phyloP scores from a whole-genome alignment of 1,140 invertebrate genomes.

The Cephus cinctus region DNA sequence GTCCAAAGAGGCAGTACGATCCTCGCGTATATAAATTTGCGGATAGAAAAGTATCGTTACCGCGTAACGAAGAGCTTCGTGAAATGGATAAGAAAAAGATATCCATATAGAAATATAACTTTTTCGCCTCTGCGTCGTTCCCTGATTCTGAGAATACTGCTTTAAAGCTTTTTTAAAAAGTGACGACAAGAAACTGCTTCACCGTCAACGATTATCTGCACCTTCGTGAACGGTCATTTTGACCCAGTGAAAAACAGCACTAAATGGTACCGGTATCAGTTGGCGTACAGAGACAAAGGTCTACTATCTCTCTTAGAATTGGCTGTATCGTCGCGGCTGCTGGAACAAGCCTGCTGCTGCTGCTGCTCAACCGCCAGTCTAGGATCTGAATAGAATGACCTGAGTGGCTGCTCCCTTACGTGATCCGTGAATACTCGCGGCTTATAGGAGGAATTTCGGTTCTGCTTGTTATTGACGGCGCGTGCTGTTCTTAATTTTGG shows the following conservation, averaged over 20 bases:
- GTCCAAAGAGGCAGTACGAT: too few species aligned
- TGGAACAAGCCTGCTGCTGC: constrained; percentile 22
- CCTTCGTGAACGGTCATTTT: too few species aligned
- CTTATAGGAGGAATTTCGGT: constrained; percentile 30
- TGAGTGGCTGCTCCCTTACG: constrained; percentile 39
- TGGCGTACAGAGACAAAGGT: constrained; percentile 41
- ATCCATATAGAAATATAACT: neutral
- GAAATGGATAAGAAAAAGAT: neutral
- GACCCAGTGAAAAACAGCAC: too few species aligned
- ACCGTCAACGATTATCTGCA: too few species aligned
- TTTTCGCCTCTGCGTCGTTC: neutral
- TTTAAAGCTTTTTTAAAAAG: neutral
- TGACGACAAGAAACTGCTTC: too few species aligned
- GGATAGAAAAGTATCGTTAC: too few species aligned
- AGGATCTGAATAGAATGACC: constrained; percentile 46
- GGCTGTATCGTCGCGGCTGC: constrained; percentile 12
- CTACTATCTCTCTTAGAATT: constrained; percentile 34
- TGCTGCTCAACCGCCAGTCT: constrained; percentile 35
- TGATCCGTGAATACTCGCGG: constrained; percentile 42
- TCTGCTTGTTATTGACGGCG: constrained; percentile 16
- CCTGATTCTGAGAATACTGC: neutral
- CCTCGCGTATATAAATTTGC: too few species aligned
- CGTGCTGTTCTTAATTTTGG: constrained; percentile 25
- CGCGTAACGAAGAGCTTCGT: neutral
- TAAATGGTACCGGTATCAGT: neutral